Evolutionary conservation across 2,113 vertebrate genomes (phyloP), one percentile per base, ranked within the genome.

Genomic region (Mystacornis crossleyi): DNA sequence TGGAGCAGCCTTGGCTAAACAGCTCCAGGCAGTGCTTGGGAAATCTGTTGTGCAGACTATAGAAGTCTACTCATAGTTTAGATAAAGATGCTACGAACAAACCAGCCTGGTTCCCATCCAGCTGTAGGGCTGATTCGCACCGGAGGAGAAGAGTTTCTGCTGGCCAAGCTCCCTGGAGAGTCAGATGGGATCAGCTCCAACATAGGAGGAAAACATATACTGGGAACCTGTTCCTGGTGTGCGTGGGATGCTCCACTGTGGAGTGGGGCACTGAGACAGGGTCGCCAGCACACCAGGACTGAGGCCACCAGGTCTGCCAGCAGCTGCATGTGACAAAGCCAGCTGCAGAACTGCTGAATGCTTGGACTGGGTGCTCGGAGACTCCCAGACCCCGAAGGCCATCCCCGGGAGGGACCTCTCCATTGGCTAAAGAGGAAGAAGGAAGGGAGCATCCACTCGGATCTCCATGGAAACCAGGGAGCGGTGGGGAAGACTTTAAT

Each of bases 401-500:
- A 4, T 8, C 25, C 42, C 38, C 0, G 0, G 54, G 61, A 80
- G 10, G 21, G 34, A 20, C 33, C 7, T 51, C 18, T 34, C 38
- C 74, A 57, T 50, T 3, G 1, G 61, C 54, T 64, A 55, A 15
- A 7, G 64, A 83, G 86, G 69, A 93, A 64, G 62, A 94, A 77
- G 38, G 70, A 91, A 95, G 72, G 48, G 72, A 93, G 81, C 60
- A 95, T 65, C 90, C 34, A 9, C 55, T 89, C 10, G 0, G 4
- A 82, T 98, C 95, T 74, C 97, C 97, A 97, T 96, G 94, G 97
- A 97, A 97, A 98, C 98, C 60, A 66, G 8, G 2, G 92, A 50
- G 92, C 90, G 14, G 80, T 9, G 8, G 96, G 85, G 36, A 94
- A 94, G 82, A 88, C 95, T 98, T 97, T 98, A 97, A 98, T 98